Percentiles rank a stretch among this genome's conserved stretches.
Evolutionary conservation across 2,797 vertebrate genomes (phyloP).

Genomic region (Aldrovandia affinis): DNA sequence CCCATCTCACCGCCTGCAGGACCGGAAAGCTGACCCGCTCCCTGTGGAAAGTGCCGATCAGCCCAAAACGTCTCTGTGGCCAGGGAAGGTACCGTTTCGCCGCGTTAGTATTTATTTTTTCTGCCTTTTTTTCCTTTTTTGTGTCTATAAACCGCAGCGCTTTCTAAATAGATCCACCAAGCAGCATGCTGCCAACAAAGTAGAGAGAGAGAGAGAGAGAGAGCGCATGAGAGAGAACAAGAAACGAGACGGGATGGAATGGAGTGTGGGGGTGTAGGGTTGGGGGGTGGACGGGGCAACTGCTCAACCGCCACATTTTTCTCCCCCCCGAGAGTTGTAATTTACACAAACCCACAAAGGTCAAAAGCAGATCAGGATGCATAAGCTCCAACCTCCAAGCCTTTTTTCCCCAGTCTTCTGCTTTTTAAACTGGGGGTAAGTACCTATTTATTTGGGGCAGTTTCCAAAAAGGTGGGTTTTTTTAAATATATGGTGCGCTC

Average conservation of each 20-base stretch:
- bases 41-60: constrained; percentile 71
- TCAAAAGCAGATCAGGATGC: neutral
- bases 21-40: constrained; percentile 41
- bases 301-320: constrained; percentile 8
- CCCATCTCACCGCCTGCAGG: neutral
- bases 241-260: neutral
- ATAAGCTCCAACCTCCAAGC: constrained; percentile 23
- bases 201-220: constrained; percentile 42
- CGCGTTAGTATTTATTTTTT: constrained; percentile 34
- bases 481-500: constrained; percentile 25
- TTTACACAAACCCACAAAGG: constrained; percentile 1
- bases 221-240: neutral
- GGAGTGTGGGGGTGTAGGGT: neutral
- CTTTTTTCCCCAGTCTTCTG: constrained; percentile 14
- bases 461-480: constrained; percentile 39
- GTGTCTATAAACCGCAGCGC: constrained; percentile 65
- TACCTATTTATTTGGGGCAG: constrained; percentile 42
- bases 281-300: neutral
- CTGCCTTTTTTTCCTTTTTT: constrained; percentile 42
- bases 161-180: constrained; percentile 71
- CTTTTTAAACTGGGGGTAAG: constrained; percentile 23
- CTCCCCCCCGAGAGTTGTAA: constrained; percentile 3
- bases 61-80: constrained; percentile 56
- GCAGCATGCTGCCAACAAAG: constrained; percentile 65
- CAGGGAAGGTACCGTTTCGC: constrained; percentile 56